Evolutionary conservation across 2,797 vertebrate genomes (phyloP), one percentile per base, ranked within the genome.

Genomic region (Squalus acanthias): DNA sequence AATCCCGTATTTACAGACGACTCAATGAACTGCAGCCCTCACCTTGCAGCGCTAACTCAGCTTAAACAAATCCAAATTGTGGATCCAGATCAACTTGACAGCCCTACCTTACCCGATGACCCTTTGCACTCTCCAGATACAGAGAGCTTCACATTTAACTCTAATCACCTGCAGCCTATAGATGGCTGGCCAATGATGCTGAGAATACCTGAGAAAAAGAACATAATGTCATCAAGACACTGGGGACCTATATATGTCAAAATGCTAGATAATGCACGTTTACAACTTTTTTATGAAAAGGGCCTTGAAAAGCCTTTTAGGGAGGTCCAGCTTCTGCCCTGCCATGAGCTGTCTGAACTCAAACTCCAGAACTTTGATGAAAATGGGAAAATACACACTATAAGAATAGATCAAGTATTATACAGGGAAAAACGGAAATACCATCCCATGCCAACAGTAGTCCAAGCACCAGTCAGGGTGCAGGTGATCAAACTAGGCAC

Each of bases 151-250:
- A 96, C 96, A 0, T 97, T 97, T 85, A 97, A 97, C n/a, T 97
- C 98, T 0, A 96, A 97, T 53, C 97, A 97, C 89, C 97, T 98
- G 97, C 97, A 97, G 79, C 97, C 97, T 88, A 98, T 97, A 96
- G 98, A 98, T 12, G 99, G 98, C 89, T 99, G 99, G 99, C 98
- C 98, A 95, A 98, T 99, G 98, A 98, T 99, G 98, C 97, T 99
- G 39, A 98, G 99, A 97, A 99, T 99, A 97, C 99, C 99, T 0
- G 99, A 99, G 97, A 99, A 99, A 96, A 99, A 99, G 97, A 99
- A 99, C 97, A 99, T 99, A 96, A 99, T 99, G 99, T 99, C 99
- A 8, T 99, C 99, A 33, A 98, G 99, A 96, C 99, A 99, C 97
- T 99, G 99, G 98, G 99, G 99, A 57, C 98, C 98, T 39, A 99